Evolutionary conservation across 2,113 vertebrate species (phyloP), one percentile per base, ranked within the genome.

Genomic region (Cavia aperea): DNA sequence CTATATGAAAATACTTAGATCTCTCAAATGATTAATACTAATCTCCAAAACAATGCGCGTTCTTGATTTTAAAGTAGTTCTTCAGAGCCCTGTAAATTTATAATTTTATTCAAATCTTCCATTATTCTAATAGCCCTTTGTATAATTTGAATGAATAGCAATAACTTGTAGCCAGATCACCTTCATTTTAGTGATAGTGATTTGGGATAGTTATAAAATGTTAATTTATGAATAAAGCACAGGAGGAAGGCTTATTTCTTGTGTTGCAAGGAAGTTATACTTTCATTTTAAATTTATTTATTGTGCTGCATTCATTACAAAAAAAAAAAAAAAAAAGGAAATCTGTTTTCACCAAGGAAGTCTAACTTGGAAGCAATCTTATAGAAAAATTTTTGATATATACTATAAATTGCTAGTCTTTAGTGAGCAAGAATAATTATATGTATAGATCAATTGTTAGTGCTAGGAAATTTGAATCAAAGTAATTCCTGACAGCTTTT

Each of bases 381-480:
- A 92, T 88, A 90, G 39, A 0, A 31, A 11, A 62, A 91, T 66
- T 90, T 86, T 23, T 19, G 31, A 72, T 72, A n/a, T 89, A 65
- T 86, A 96, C 54, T 14, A 73, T 62, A 81, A 88, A 62, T 13
- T 75, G 7, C 54, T 56, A 58, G 5, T 26, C 12, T 77, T 87
- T 88, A 63, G 39, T 54, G 56, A 94, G 56, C 29, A 90, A 60
- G 21, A 46, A 6, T 87, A 92, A 93, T 89, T 82, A 19, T 56
- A 77, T 49, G 26, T 26, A 94, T 73, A 94, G 9, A 95, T 5
- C 9, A 92, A 9, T 39, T 94, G 63, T 56, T 90, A 78, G 43
- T 72, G 70, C 93, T 94, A 82, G 26, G 49, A 92, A 89, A 78
- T 31, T 86, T 66, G 26, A 75, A 93, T 95, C 75, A 90, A 8